Evolutionary conservation across 2,113 vertebrate genomes (phyloP), one percentile per base, ranked within the genome.

Genomic region (Erpornis zantholeuca): DNA sequence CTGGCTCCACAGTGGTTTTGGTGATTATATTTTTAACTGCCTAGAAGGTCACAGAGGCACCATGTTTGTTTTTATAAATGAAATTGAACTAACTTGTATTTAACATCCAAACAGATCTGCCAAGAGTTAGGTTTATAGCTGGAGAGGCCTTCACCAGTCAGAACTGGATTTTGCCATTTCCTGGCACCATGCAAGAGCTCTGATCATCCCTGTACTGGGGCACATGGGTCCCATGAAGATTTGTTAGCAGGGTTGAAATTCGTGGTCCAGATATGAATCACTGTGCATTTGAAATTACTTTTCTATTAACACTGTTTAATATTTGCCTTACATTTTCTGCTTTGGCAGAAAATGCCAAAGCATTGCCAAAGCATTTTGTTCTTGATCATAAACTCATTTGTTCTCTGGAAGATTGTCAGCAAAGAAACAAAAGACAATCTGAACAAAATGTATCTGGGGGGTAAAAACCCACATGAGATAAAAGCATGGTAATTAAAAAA

Each of bases 281-380:
- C 52, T 28, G 13, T 65, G 69, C 28, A 22, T 79, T 76, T 68
- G 40, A 91, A 87, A 94, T 79, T 57, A 53, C 29, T 86, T 52
- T 88, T 72, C 73, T 88, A 53, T 81, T 88, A 91, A 60, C n/a
- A 40, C 52, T 21, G 6, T 59, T 93, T 92, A 72, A 70, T 81
- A 87, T 79, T 87, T 92, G 77, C 72, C 77, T 95, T 71, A 42
- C 38, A 68, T 78, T 75, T 76, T 91, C 70, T 76, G 57, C 49
- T 60, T 75, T 69, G 68, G 94, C 91, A 95, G 44, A 88, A 83
- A 91, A 69, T 7, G 12, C 45, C 56, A 44, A 82, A 91, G 31
- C 59, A 21, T 38, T 96, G 91, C 76, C 91, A 92, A 91, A 93
- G 40, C 57, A 35, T 88, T 92, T 93, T 95, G 45, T 50, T 93